Percentiles rank a stretch among this genome's conserved stretches.
Conservation (phyloP, 2,113 vertebrate species). For the Phylloscopus whistleri region DNA sequence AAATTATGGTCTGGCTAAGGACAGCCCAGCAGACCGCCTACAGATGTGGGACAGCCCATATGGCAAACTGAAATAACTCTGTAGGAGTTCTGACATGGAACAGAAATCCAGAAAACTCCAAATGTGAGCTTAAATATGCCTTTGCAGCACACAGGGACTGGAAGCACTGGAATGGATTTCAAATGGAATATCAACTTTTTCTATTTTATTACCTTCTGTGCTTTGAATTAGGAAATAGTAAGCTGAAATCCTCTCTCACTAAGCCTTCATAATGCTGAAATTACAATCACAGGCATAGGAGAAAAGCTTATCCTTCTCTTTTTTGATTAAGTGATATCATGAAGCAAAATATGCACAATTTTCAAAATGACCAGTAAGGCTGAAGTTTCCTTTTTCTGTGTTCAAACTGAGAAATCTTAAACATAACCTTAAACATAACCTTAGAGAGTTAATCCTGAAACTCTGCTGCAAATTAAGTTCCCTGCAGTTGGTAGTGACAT, state of each 20-base stretch:
- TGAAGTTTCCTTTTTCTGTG: background rate
- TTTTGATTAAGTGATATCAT: background rate
- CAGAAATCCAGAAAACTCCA: background rate
- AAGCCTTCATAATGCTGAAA: background rate
- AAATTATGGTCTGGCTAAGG: background rate
- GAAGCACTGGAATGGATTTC: background rate
- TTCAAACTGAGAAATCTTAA: background rate
- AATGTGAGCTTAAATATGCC: background rate
- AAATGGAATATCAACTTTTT: background rate
- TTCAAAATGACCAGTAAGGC: background rate
- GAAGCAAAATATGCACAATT: background rate
- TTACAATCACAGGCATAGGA: background rate
- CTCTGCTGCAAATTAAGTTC: background rate
- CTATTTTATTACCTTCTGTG: background rate
- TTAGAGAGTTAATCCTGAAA: background rate
- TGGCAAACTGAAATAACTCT: background rate
- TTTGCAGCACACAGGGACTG: background rate
- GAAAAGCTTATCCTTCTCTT: background rate
- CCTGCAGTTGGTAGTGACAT: background rate
- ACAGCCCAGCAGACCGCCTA: background rate
- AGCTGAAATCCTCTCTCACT: background rate
- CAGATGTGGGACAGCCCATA: background rate
- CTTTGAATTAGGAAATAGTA: background rate
- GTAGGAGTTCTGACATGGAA: background rate
- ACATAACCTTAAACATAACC: background rate